Evolutionary conservation across 1,140 invertebrate species (phyloP).

Genomic region (Drosophila sturtevanti): DNA sequence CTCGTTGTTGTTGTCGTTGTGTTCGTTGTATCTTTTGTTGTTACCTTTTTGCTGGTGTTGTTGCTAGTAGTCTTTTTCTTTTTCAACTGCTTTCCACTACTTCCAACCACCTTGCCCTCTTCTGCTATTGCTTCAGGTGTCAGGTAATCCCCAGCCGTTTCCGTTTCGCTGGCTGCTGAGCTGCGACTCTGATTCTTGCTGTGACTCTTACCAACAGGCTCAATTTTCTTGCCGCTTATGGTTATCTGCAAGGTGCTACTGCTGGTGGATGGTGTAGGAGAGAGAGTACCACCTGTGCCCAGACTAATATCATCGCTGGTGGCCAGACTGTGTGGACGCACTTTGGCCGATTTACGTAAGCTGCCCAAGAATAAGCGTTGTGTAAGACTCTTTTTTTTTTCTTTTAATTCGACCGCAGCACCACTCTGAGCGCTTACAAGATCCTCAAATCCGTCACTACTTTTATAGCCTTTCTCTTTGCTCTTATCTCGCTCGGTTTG

Average conservation of each 20-base stretch:
- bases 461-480: conserved; percentile 21
- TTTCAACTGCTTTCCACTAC: conserved; percentile 24
- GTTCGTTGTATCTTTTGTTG: conserved; percentile 49
- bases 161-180: conserved; percentile 62
- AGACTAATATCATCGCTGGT: conserved; percentile 59
- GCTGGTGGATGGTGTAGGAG: conserved; percentile 27
- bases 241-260: conserved; percentile 71
- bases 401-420: conserved; percentile 50
- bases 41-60: conserved; percentile 47
- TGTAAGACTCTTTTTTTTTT: conserved; percentile 75
- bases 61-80: conserved; percentile 16
- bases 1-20: conserved; percentile 20
- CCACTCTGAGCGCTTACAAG: conserved; percentile 43
- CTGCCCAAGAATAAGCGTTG: conserved; percentile 60
- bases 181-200: conserved; percentile 42
- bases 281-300: conserved; percentile 26
- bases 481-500: conserved; percentile 13
- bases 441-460: conserved; percentile 38
- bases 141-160: conserved; percentile 69
- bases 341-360: conserved; percentile 62
- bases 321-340: conserved; percentile 61
- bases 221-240: conserved; percentile 77
- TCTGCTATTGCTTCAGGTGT: conserved; percentile 45
- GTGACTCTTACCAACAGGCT: conserved; percentile 39
- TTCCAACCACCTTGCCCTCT: conserved; percentile 13